Conservation (phyloP, 2,888 invertebrate genomes). For the Pachymerium ferrugineum region DNA sequence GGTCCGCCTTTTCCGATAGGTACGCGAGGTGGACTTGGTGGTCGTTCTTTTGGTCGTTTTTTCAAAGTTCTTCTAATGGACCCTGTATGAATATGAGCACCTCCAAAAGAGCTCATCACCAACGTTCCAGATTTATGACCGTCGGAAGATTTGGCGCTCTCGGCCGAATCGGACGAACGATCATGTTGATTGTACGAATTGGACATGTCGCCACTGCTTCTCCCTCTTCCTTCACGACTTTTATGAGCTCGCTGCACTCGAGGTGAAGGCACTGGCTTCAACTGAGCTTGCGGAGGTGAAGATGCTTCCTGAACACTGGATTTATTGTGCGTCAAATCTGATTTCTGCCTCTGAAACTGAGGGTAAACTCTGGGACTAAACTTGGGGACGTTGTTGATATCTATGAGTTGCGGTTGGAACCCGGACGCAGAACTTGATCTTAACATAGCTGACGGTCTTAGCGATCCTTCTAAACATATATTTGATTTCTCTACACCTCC, state of each 20-base stretch:
- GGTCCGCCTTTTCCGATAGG: slow-evolving; percentile 35
- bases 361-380: slow-evolving; percentile 46
- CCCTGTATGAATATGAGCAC: background rate
- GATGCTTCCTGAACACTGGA: slow-evolving; percentile 37
- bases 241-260: slow-evolving; percentile 37
- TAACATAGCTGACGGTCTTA: slow-evolving; percentile 32
- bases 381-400: slow-evolving; percentile 28
- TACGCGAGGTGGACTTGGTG: slow-evolving; percentile 40
- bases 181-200: slow-evolving; percentile 45
- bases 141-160: slow-evolving; percentile 53
- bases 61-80: slow-evolving; percentile 34
- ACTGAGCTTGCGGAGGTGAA: slow-evolving; percentile 36
- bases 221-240: slow-evolving; percentile 28
- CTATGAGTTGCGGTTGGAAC: slow-evolving; percentile 30
- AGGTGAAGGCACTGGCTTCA: slow-evolving; percentile 42
- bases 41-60: slow-evolving; percentile 39
- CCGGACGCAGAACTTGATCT: slow-evolving; percentile 34
- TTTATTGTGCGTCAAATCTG: slow-evolving; percentile 44
- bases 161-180: slow-evolving; percentile 57
- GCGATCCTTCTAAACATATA: background rate
- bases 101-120: background rate
- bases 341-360: slow-evolving; percentile 48
- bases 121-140: slow-evolving; percentile 7
- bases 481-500: slow-evolving; percentile 17
- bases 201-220: slow-evolving; percentile 33